phyloP scores from a whole-genome alignment of 2,888 invertebrate genomes.

The Lithophane leautieri region DNA sequence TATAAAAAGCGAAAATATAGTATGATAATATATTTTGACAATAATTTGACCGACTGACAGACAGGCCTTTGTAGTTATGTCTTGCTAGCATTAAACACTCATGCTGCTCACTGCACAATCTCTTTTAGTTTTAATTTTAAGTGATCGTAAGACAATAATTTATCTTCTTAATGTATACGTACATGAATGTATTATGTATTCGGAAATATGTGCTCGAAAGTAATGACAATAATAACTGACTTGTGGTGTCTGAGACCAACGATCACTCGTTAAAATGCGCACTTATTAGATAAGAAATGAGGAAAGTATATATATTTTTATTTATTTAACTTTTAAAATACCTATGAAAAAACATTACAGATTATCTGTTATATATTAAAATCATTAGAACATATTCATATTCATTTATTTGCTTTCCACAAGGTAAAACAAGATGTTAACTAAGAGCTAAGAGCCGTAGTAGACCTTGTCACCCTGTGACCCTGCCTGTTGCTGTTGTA shows the following conservation, averaged over 20 bases:
- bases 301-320: neutral
- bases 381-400: too few species aligned
- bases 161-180: slow-evolving; percentile 7
- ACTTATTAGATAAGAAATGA: slow-evolving; percentile 52
- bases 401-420: too few species aligned
- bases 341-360: neutral
- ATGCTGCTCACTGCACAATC: slow-evolving; percentile 50
- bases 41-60: slow-evolving; percentile 36
- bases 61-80: slow-evolving; percentile 11
- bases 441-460: too few species aligned
- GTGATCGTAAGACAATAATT: slow-evolving; percentile 57
- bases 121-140: slow-evolving; percentile 44
- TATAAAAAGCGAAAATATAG: slow-evolving; percentile 17
- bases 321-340: neutral
- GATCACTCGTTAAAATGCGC: slow-evolving; percentile 72
- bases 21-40: slow-evolving; percentile 20
- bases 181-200: slow-evolving; percentile 12
- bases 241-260: slow-evolving; percentile 70
- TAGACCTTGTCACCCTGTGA: too few species aligned
- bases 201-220: slow-evolving; percentile 22
- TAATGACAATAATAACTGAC: slow-evolving; percentile 70
- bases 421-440: too few species aligned
- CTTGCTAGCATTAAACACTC: slow-evolving; percentile 16
- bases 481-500: too few species aligned
- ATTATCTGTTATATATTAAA: neutral